Conservation (phyloP, 2,888 invertebrate species). For the Melitaea athalia region DNA sequence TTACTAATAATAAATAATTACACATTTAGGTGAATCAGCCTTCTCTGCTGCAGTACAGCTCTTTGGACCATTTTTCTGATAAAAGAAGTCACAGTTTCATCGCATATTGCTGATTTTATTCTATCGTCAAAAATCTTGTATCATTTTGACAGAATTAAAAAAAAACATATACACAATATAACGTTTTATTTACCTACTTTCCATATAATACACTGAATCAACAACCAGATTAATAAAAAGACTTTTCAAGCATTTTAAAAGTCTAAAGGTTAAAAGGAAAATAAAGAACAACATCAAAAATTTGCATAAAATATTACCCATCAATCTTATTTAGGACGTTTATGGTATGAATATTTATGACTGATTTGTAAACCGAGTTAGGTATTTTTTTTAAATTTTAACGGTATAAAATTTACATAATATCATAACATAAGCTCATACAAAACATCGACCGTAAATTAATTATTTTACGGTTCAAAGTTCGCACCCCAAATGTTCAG, state of each 20-base stretch:
- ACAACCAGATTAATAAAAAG: not conserved
- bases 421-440: slow-evolving; percentile 26
- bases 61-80: too few species aligned
- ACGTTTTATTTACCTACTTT: too few species aligned
- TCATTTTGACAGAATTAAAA: too few species aligned
- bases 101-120: too few species aligned
- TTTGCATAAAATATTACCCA: not conserved
- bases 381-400: slow-evolving; percentile 40
- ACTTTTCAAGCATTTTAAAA: not conserved
- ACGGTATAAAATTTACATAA: slow-evolving; percentile 44
- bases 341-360: slow-evolving; percentile 39
- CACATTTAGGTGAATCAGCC: too few species aligned
- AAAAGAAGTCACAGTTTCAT: too few species aligned
- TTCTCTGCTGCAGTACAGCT: too few species aligned
- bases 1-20: too few species aligned
- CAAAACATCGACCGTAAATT: slow-evolving; percentile 28
- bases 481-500: slow-evolving; percentile 14
- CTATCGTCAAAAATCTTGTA: too few species aligned
- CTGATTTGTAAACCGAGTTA: slow-evolving; percentile 29
- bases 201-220: too few species aligned
- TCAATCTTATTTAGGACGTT: slow-evolving; percentile 3
- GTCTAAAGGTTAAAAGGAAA: not conserved
- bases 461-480: slow-evolving; percentile 29
- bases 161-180: too few species aligned
- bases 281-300: not conserved